These are phyloP conservation scores for Volucella inflata DNA, from an alignment of 2,888 invertebrate genomes.

Conservation along the genomic window DNA sequence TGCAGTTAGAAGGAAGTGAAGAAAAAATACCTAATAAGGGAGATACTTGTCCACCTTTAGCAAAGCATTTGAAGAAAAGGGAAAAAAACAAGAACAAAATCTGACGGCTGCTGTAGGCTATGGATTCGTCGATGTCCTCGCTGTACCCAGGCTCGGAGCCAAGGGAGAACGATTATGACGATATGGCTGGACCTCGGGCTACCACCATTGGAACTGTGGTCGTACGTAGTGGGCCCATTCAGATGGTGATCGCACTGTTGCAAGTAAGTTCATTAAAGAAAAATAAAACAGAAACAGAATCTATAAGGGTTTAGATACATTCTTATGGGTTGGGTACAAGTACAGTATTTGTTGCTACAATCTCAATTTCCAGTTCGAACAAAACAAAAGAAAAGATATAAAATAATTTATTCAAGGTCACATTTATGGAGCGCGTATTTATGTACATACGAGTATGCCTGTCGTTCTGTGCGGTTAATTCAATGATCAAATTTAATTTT, in stretches of 20 bases:
- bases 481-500: conserved; percentile 66
- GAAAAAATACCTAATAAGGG: conserved; percentile 52
- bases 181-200: conserved; percentile 84
- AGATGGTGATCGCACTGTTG: conserved; percentile 93
- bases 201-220: conserved; percentile 96
- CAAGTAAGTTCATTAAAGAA: conserved; percentile 88
- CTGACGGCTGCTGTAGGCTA: conserved; percentile 54
- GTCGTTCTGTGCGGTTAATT: conserved; percentile 18
- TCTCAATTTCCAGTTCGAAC: conserved; percentile 36
- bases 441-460: not conserved
- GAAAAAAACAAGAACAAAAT: conserved; percentile 63
- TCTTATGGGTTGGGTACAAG: not conserved
- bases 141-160: conserved; percentile 79
- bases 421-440: conserved; percentile 41
- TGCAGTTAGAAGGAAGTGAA: conserved; percentile 33
- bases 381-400: not conserved
- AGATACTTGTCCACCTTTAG: conserved; percentile 40
- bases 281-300: no score
- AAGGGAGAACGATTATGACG: conserved; percentile 63
- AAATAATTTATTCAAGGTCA: conserved; percentile 55
- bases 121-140: conserved; percentile 83
- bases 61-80: conserved; percentile 39
- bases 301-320: conserved; percentile 15
- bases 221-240: conserved; percentile 93
- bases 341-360: conserved; percentile 62